Evolutionary conservation across 2,888 invertebrate genomes (phyloP).

Genomic region (Limnephilus rhombicus): DNA sequence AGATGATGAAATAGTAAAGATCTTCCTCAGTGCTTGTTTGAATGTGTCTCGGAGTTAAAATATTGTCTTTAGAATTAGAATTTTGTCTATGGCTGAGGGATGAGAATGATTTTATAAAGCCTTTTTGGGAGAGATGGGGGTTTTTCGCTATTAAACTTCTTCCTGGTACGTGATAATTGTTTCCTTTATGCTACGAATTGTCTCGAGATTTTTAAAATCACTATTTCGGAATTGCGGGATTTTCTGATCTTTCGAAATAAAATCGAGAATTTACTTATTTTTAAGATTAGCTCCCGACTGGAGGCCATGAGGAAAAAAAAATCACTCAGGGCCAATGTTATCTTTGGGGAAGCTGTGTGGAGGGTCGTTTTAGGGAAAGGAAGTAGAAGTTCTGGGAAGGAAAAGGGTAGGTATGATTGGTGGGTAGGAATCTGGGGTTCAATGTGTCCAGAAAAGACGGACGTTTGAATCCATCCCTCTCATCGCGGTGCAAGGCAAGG

Average conservation of each 20-base stretch:
- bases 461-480: too few species aligned
- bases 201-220: neutral
- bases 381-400: too few species aligned
- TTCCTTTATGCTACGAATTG: neutral
- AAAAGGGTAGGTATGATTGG: too few species aligned
- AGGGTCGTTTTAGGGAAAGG: too few species aligned
- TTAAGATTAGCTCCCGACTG: too few species aligned
- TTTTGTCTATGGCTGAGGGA: neutral
- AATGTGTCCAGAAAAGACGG: too few species aligned
- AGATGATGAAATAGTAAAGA: slow-evolving; percentile 12
- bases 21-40: slow-evolving; percentile 2
- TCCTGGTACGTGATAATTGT: neutral
- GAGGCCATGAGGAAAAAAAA: too few species aligned
- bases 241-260: neutral
- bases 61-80: slow-evolving; percentile 20
- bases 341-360: too few species aligned
- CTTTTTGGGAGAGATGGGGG: neutral
- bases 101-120: neutral
- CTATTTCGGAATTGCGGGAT: neutral
- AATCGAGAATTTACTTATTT: neutral
- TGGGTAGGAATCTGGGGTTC: too few species aligned
- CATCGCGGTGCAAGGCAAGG: too few species aligned
- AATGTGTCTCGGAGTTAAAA: slow-evolving; percentile 23
- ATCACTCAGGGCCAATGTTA: too few species aligned
- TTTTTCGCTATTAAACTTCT: neutral